A percentile compares a stretch with the other conserved stretches of the same genome.
These are phyloP conservation scores for Platichthys flesus DNA, from an alignment of 2,113 vertebrate species.

Conservation along the genomic window DNA sequence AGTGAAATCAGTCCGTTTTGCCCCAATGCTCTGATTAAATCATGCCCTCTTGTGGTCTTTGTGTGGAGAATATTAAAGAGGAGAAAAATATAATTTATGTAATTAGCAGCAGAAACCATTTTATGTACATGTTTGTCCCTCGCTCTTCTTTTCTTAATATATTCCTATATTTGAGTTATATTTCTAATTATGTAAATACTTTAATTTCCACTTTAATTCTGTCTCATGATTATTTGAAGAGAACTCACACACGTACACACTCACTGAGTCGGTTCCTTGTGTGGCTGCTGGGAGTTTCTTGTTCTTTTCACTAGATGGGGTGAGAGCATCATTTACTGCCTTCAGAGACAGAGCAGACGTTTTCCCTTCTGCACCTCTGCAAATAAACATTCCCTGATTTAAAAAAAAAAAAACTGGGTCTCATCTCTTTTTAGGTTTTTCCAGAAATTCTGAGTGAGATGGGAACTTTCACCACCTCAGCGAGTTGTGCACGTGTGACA, in stretches of 20 bases:
- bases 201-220: conserved; percentile 9
- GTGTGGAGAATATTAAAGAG: conserved; percentile 22
- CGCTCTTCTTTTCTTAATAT: conserved; percentile 1
- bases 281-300: conserved; percentile 35
- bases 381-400: conserved; percentile 22
- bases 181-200: neutral
- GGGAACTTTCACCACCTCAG: conserved; percentile 5
- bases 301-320: conserved; percentile 75
- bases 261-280: conserved; percentile 7
- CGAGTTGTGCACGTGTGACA: conserved; percentile 2
- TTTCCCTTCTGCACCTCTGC: conserved; percentile 1
- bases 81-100: neutral
- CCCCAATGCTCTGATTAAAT: conserved; percentile 49
- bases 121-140: neutral
- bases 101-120: neutral
- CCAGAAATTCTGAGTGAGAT: conserved; percentile 10
- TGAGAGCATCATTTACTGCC: conserved; percentile 65
- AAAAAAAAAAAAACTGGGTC: neutral
- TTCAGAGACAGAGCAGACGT: neutral
- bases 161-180: neutral
- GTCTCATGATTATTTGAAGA: conserved; percentile 3
- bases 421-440: conserved; percentile 8
- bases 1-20: conserved; percentile 24
- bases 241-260: conserved; percentile 15
- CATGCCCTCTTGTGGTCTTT: conserved; percentile 61